Conservation (phyloP, 2,113 vertebrate species). For the Pelmatolapia mariae region DNA sequence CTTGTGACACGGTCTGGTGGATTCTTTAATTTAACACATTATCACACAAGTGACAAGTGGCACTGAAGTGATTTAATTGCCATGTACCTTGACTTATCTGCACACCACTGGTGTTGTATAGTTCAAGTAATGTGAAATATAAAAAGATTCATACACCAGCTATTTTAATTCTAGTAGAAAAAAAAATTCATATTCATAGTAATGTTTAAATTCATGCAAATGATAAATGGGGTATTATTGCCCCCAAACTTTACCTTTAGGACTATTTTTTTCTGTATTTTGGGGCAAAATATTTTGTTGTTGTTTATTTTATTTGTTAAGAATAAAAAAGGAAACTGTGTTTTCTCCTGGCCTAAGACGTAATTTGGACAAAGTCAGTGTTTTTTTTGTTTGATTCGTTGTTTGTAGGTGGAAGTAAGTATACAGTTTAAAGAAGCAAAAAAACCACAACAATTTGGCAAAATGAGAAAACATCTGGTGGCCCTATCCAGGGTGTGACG, state of each 20-base stretch:
- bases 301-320: neutral
- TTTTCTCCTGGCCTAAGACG: neutral
- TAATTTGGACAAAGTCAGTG: neutral
- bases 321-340: neutral
- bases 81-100: neutral
- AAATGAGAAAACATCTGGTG: neutral
- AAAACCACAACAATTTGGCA: rapidly evolving
- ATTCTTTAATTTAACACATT: constrained; percentile 44
- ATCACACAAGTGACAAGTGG: neutral
- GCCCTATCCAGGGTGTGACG: neutral
- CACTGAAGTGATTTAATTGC: constrained; percentile 32
- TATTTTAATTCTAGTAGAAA: neutral
- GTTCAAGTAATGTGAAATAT: constrained; percentile 9
- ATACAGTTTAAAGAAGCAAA: neutral
- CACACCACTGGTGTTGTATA: neutral
- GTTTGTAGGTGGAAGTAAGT: neutral
- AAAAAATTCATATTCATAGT: neutral
- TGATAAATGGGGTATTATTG: neutral
- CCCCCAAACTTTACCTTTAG: neutral
- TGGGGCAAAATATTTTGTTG: neutral
- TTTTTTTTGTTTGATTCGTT: neutral
- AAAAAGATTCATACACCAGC: neutral
- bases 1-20: constrained; percentile 21
- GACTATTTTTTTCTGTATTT: neutral
- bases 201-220: neutral